A percentile compares a stretch with the other conserved stretches of the same genome.
These are phyloP conservation scores for Ammodytes dubius DNA, from an alignment of 2,113 vertebrate genomes.

Conservation along the genomic window DNA sequence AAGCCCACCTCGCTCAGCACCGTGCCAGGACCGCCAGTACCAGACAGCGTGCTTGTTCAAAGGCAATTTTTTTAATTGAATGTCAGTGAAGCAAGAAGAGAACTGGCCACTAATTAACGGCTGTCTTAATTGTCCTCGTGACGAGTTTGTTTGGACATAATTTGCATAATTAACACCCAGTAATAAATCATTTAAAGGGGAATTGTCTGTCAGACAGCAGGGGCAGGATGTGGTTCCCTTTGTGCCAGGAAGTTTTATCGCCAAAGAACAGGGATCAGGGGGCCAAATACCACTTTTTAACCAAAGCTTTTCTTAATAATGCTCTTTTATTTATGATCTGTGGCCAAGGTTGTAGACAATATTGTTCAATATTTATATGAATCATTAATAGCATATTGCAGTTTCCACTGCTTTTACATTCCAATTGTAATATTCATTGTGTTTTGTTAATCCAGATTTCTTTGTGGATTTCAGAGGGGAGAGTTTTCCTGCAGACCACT, in stretches of 20 bases:
- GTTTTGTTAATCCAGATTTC: slow-evolving; percentile 45
- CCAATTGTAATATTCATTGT: neutral
- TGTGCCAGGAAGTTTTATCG: slow-evolving; percentile 81
- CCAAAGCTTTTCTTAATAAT: slow-evolving; percentile 47
- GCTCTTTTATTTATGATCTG: slow-evolving; percentile 60
- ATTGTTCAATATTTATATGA: slow-evolving; percentile 38
- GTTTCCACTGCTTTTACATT: neutral
- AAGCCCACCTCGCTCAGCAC: slow-evolving; percentile 68
- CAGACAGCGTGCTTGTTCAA: slow-evolving; percentile 80
- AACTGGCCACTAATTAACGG: slow-evolving; percentile 96
- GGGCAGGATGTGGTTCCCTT: slow-evolving; percentile 83
- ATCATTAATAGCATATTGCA: slow-evolving; percentile 16
- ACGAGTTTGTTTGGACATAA: slow-evolving; percentile 99
- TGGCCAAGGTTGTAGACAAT: slow-evolving; percentile 21
- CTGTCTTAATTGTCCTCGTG: slow-evolving; percentile 99
- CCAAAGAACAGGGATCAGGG: slow-evolving; percentile 67
- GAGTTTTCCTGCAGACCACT: slow-evolving; percentile 95
- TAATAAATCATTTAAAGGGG: slow-evolving; percentile 99
- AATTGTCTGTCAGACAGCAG: slow-evolving; percentile 98
- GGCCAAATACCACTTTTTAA: slow-evolving; percentile 62
- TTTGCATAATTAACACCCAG: slow-evolving; percentile 99
- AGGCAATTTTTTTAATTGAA: slow-evolving; percentile 94
- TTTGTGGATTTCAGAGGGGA: slow-evolving; percentile 91
- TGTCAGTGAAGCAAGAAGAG: slow-evolving; percentile 99
- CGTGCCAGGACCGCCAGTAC: slow-evolving; percentile 65